These are phyloP conservation scores for Sarcophaga variegata DNA, from an alignment of 2,888 invertebrate species.

Conservation along the genomic window DNA sequence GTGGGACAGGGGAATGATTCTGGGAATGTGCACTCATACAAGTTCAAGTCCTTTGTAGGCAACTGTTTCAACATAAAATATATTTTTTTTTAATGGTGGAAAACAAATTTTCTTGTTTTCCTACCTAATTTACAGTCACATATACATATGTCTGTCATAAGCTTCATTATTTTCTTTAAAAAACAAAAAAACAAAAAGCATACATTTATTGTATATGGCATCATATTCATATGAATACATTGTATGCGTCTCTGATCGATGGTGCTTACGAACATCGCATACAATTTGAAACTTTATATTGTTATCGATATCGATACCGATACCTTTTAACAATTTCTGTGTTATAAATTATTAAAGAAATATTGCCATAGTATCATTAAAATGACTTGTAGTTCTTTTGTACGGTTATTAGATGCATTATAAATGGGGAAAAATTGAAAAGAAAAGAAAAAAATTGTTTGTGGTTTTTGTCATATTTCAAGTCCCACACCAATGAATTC, in stretches of 20 bases:
- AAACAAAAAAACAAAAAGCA: too few species aligned
- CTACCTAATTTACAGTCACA: too few species aligned
- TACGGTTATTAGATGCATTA: not conserved
- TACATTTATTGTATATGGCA: too few species aligned
- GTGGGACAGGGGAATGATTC: too few species aligned
- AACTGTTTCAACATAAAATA: too few species aligned
- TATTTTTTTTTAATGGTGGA: too few species aligned
- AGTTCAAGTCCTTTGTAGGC: too few species aligned
- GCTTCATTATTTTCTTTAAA: not conserved
- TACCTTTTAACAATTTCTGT: slow-evolving; percentile 29
- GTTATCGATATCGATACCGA: slow-evolving; percentile 41
- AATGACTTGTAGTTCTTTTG: not conserved
- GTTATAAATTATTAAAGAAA: slow-evolving; percentile 25
- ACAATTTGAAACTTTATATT: not conserved
- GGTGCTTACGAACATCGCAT: too few species aligned
- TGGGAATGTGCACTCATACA: too few species aligned
- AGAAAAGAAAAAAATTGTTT: not conserved
- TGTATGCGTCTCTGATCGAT: not conserved
- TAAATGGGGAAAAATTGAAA: not conserved
- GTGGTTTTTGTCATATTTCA: not conserved
- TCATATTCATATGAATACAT: not conserved
- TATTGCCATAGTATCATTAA: slow-evolving; percentile 46
- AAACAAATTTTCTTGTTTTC: too few species aligned
- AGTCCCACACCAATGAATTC: not conserved
- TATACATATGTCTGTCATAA: not conserved